Evolutionary conservation across 2,888 invertebrate genomes (phyloP).

Genomic region (Lycocerus yunnanus): DNA sequence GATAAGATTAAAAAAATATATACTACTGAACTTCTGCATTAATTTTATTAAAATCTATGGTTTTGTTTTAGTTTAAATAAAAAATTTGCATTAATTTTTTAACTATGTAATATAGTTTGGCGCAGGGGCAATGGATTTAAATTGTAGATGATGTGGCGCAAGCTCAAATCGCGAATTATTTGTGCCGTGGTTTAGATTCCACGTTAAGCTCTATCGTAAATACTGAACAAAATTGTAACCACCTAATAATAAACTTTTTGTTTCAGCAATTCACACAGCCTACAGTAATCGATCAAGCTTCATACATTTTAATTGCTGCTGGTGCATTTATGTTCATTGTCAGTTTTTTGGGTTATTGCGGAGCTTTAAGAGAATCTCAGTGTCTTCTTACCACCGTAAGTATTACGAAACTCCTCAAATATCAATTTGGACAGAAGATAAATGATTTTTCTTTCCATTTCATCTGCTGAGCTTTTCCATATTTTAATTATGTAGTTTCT

Average conservation of each 20-base stretch:
- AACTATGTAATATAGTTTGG: no score
- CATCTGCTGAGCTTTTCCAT: neutral
- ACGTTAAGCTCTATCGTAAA: no score
- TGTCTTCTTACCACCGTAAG: slow-evolving; percentile 71
- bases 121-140: no score
- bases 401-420: slow-evolving; percentile 34
- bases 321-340: slow-evolving; percentile 73
- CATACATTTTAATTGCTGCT: slow-evolving; percentile 69
- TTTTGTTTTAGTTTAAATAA: no score
- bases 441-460: neutral
- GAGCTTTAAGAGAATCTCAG: slow-evolving; percentile 69
- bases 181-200: no score
- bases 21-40: no score
- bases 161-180: no score
- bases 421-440: no score
- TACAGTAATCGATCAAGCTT: slow-evolving; percentile 68
- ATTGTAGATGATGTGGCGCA: no score
- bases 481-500: neutral
- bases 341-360: slow-evolving; percentile 74
- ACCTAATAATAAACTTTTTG: slow-evolving; percentile 21
- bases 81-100: no score
- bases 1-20: no score
- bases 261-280: slow-evolving; percentile 64
- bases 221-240: neutral
- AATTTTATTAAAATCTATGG: no score